Base-by-base conservation (phyloP, 2,113 vertebrate genomes). In the Takifugu flavidus region DNA sequence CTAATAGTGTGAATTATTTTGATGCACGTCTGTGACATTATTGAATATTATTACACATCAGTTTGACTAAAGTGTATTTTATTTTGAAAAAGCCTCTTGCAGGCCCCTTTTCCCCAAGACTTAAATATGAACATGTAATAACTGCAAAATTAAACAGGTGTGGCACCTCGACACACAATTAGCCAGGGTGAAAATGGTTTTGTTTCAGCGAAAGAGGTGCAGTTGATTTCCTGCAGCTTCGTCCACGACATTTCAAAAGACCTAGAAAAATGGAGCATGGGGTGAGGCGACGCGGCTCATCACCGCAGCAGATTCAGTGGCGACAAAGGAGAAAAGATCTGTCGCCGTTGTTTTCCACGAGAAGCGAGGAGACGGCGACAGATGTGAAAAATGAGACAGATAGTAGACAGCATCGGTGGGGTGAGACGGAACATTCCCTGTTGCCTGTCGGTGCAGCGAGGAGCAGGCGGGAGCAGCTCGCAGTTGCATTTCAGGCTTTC, bases 341-440 rank as follows among this genome's bases (percentile, higher is more conserved):
- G 65, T 64, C 60, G 46, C 49, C 39, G 56, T 4, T 56, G 13
- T 51, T 53, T 55, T 62, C 29, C 14, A 6, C 13, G 49, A 67
- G 47, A 62, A 10, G 52, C 27, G 43, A 59, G 53, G 53, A 34
- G 39, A 64, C 56, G 47, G 49, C 51, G 43, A 4, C 13, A 47
- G n/a, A 47, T 15, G 5, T 15, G n/a, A 47, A 47, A 14, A n/a
- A 56, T 46, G 50, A 56, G 49, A 44, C 46, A 25, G 31, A 57
- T 20, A 56, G 20, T 25, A 57, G 53, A 29, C 53, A 25, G 47
- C 67, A 54, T 46, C 62, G 20, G 39, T 29, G 28, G 26, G 26
- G 31, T 26, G 56, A 34, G 13, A 31, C 7, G 7, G 20, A 26
- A 3, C 3, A 1, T 49, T 12, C 2, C 15, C 13, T 14, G 26